Percentiles rank a stretch among this genome's conserved stretches.
Conservation (phyloP, 2,888 invertebrate species). For the Matsumyia berberina region DNA sequence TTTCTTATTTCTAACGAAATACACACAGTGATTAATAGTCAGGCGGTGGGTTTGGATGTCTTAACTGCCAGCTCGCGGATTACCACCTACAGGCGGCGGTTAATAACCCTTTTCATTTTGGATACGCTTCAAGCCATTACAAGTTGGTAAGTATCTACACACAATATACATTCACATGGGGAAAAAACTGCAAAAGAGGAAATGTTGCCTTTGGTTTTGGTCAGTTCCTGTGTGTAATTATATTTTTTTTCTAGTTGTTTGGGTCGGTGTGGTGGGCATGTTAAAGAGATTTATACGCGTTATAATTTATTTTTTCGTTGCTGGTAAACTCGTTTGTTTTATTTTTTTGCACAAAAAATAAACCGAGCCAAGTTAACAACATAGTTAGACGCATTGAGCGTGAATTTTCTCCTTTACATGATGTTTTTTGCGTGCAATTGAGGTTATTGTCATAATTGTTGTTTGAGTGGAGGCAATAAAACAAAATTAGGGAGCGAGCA, state of each 20-base stretch:
- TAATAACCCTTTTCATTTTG: conserved; percentile 68
- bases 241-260: conserved; percentile 11
- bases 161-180: conserved; percentile 4
- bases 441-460: conserved; percentile 40
- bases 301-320: conserved; percentile 15
- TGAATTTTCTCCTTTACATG: conserved; percentile 14
- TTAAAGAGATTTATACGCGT: conserved; percentile 24
- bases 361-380: conserved; percentile 19
- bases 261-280: conserved; percentile 1
- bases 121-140: conserved; percentile 61
- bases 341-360: conserved; percentile 27
- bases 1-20: conserved; percentile 25
- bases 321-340: not conserved
- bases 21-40: conserved; percentile 46
- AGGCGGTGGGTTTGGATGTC: conserved; percentile 20
- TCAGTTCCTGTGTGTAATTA: conserved; percentile 53
- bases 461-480: conserved; percentile 24
- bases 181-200: conserved; percentile 25
- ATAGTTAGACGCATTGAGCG: conserved; percentile 29
- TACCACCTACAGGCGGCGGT: conserved; percentile 52
- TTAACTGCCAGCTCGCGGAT: conserved; percentile 50
- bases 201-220: conserved; percentile 39
- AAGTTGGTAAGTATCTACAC: conserved; percentile 57
- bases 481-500: conserved; percentile 2
- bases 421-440: conserved; percentile 19